Evolutionary conservation across 1,140 invertebrate species (phyloP).

Genomic region (Aplysia californica): DNA sequence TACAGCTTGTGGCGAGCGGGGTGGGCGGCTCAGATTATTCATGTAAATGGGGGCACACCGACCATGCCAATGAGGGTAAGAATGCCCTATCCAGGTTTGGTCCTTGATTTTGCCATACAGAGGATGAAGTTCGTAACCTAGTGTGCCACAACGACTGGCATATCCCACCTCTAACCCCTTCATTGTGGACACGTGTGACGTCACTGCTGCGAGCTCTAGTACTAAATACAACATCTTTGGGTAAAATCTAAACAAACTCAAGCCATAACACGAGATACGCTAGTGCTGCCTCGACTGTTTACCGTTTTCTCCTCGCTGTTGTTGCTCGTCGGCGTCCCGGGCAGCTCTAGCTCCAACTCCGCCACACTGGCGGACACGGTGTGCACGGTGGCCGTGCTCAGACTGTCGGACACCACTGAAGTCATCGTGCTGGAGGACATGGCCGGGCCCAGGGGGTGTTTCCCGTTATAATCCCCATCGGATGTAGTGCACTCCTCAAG

Average conservation of each 20-base stretch:
- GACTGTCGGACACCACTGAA: background rate
- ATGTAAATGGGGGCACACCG: too few relatives aligned
- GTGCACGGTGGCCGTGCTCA: background rate
- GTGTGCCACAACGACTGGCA: too few relatives aligned
- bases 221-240: background rate
- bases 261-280: background rate
- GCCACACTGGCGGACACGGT: conserved; percentile 40
- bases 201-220: too few relatives aligned
- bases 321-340: conserved; percentile 27
- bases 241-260: background rate
- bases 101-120: too few relatives aligned
- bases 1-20: too few relatives aligned
- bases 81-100: too few relatives aligned
- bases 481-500: conserved; percentile 5
- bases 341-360: conserved; percentile 32
- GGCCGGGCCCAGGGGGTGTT: too few relatives aligned
- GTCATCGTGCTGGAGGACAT: background rate
- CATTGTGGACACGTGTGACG: background rate
- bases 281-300: background rate
- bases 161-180: background rate
- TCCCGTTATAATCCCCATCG: background rate
- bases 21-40: too few relatives aligned
- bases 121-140: background rate
- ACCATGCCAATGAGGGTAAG: too few relatives aligned
- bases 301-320: background rate